A percentile compares a stretch with the other conserved stretches of the same genome.
These are phyloP conservation scores for Fragum whitleyi DNA, from an alignment of 2,888 invertebrate genomes.

Conservation along the genomic window DNA sequence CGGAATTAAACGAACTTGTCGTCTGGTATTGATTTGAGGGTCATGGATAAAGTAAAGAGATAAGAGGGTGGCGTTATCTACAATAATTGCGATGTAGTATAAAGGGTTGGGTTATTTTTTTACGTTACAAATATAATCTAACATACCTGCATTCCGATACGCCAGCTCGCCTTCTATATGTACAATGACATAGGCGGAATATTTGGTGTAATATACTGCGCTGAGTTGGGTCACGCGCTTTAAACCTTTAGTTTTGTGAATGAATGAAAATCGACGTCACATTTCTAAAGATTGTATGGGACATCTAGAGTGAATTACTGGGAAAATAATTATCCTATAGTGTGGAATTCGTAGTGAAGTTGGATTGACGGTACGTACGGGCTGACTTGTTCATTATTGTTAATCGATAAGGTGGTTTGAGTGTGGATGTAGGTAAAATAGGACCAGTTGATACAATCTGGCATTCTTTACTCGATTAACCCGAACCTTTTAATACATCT, in stretches of 20 bases:
- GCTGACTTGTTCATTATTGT: conserved; percentile 9
- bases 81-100: too few relatives aligned
- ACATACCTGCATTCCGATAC: conserved; percentile 41
- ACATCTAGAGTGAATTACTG: neutral
- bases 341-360: neutral
- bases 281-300: neutral
- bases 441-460: neutral
- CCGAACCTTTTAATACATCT: too few relatives aligned
- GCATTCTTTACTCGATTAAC: too few relatives aligned
- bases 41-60: too few relatives aligned
- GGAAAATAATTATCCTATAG: neutral
- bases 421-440: neutral
- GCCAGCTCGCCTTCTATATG: conserved; percentile 28
- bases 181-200: conserved; percentile 50
- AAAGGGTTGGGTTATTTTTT: conserved; percentile 9
- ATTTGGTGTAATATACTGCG: conserved; percentile 19
- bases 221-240: conserved; percentile 25
- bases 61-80: too few relatives aligned
- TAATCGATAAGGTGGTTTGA: conserved; percentile 10
- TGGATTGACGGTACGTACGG: neutral
- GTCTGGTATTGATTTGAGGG: too few relatives aligned
- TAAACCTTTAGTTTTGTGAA: conserved; percentile 12
- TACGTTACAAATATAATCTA: neutral
- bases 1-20: too few relatives aligned
- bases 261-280: conserved; percentile 8